These are phyloP conservation scores for Anorthoa munda DNA, from an alignment of 2,888 invertebrate genomes.

Conservation along the genomic window DNA sequence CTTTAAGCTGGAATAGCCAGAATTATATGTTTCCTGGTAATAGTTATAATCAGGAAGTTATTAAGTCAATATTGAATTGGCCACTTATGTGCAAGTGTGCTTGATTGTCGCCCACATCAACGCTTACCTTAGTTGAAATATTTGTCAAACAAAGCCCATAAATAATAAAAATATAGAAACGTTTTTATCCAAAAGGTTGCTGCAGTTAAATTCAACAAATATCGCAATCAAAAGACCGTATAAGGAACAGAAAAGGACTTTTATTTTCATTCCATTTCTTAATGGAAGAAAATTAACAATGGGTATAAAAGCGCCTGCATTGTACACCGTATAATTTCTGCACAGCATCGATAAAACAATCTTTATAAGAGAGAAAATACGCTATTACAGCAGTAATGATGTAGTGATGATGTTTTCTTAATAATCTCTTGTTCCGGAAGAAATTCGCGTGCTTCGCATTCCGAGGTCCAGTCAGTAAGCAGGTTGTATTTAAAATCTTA, in stretches of 20 bases:
- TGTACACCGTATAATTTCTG: neutral
- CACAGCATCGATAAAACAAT: neutral
- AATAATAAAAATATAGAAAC: neutral
- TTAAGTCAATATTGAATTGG: too few species aligned
- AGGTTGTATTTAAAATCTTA: conserved; percentile 65
- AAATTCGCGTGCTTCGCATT: conserved; percentile 72
- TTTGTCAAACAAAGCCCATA: neutral
- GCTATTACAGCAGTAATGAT: neutral
- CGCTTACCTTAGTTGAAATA: too few species aligned
- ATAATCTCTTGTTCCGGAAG: conserved; percentile 68
- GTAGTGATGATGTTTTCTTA: conserved; percentile 28
- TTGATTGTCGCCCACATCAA: too few species aligned
- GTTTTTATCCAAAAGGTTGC: neutral
- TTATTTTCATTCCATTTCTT: neutral
- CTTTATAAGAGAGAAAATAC: conserved; percentile 3
- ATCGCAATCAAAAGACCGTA: neutral
- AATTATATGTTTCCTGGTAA: too few species aligned
- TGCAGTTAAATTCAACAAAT: neutral
- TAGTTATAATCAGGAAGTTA: too few species aligned
- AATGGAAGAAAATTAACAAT: neutral
- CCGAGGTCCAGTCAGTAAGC: conserved; percentile 51
- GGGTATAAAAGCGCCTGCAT: neutral
- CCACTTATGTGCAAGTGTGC: too few species aligned
- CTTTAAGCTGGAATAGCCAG: too few species aligned
- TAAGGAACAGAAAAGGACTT: neutral